Conservation (phyloP, 1,140 invertebrate genomes). For the Dolichoris vasculosae region DNA sequence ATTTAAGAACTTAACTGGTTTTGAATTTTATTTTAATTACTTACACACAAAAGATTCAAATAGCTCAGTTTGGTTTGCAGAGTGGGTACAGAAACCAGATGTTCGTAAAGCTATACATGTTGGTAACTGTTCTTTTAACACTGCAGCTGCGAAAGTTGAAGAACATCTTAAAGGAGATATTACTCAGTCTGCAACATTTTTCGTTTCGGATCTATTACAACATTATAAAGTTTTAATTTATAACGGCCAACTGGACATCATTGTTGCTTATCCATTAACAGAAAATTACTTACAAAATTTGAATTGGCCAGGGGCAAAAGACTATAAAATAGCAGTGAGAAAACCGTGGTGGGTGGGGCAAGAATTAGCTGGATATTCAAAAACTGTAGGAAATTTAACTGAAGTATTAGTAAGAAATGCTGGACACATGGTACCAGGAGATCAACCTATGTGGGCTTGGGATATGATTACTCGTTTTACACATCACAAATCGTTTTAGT, state of each 20-base stretch:
- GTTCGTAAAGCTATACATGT: slow-evolving; percentile 87
- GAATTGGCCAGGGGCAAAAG: slow-evolving; percentile 79
- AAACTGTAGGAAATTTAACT: slow-evolving; percentile 82
- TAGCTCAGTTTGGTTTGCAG: slow-evolving; percentile 74
- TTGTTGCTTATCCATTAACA: slow-evolving; percentile 87
- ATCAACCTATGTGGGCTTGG: slow-evolving; percentile 86
- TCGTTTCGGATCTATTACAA: slow-evolving; percentile 81
- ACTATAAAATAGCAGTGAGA: slow-evolving; percentile 80
- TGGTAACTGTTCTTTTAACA: slow-evolving; percentile 83
- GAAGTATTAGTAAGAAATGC: slow-evolving; percentile 88
- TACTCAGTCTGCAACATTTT: slow-evolving; percentile 87
- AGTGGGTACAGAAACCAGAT: slow-evolving; percentile 77
- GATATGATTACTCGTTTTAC: slow-evolving; percentile 87
- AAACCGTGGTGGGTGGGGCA: slow-evolving; percentile 81
- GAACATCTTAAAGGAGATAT: slow-evolving; percentile 84
- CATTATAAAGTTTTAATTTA: slow-evolving; percentile 84
- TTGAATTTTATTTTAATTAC: slow-evolving; percentile 87
- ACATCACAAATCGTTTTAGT: slow-evolving; percentile 76
- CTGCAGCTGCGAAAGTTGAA: slow-evolving; percentile 77
- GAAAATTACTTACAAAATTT: slow-evolving; percentile 82
- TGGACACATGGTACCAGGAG: slow-evolving; percentile 88
- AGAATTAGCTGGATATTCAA: slow-evolving; percentile 86
- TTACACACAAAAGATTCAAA: slow-evolving; percentile 76
- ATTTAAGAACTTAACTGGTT: slow-evolving; percentile 88
- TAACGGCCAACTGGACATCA: slow-evolving; percentile 90